These are phyloP conservation scores for Charanyca ferruginea DNA, from an alignment of 2,888 invertebrate genomes.

Conservation along the genomic window DNA sequence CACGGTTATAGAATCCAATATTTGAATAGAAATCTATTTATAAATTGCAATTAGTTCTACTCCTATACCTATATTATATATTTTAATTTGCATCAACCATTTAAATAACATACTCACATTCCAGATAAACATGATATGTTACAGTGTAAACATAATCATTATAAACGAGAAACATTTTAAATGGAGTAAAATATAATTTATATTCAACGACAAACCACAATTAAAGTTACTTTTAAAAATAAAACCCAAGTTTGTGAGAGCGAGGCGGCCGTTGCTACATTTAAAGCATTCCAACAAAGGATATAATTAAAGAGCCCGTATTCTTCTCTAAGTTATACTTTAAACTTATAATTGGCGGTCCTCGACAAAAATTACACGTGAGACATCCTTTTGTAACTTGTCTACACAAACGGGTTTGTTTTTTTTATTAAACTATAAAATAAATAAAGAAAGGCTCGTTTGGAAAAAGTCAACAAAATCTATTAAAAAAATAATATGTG, in stretches of 20 bases:
- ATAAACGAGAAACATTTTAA: constrained; percentile 31
- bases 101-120: constrained; percentile 21
- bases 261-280: constrained; percentile 68
- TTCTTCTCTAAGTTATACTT: constrained; percentile 77
- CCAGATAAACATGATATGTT: background rate
- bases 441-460: constrained; percentile 8
- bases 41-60: background rate
- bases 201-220: constrained; percentile 59
- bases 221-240: constrained; percentile 67
- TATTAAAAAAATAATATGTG: background rate
- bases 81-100: constrained; percentile 15
- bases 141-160: constrained; percentile 12
- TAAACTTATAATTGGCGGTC: constrained; percentile 80
- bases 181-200: constrained; percentile 38
- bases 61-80: background rate
- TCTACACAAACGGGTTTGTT: constrained; percentile 52
- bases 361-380: constrained; percentile 74
- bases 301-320: constrained; percentile 77
- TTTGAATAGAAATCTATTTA: background rate
- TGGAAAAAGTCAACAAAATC: constrained; percentile 5
- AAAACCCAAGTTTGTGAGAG: constrained; percentile 66
- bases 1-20: background rate
- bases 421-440: constrained; percentile 36
- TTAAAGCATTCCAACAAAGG: constrained; percentile 77
- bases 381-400: constrained; percentile 72